A percentile compares a stretch with the other conserved stretches of the same genome.
Conservation (phyloP, 2,113 vertebrate species). For the Polypterus bichir region DNA sequence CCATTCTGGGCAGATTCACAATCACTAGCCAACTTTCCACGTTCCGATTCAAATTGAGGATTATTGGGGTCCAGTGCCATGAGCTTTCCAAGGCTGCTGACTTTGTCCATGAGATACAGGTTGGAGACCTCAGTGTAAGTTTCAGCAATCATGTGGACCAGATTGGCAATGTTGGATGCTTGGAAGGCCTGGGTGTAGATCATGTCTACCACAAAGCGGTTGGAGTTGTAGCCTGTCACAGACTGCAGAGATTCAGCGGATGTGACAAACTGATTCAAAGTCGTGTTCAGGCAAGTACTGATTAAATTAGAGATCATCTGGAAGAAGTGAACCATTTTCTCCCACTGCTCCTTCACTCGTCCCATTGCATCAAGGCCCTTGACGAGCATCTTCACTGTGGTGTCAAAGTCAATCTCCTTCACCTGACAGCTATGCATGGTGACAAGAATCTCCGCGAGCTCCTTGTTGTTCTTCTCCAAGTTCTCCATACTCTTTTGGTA, state of each 20-base stretch:
- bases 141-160: slow-evolving; percentile 33
- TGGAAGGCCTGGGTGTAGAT: slow-evolving; percentile 30
- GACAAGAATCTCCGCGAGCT: slow-evolving; percentile 25
- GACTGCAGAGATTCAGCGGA: neutral
- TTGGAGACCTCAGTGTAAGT: slow-evolving; percentile 29
- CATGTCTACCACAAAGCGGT: slow-evolving; percentile 22
- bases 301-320: slow-evolving; percentile 36
- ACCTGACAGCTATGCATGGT: slow-evolving; percentile 21
- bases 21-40: neutral
- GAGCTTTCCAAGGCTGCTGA: slow-evolving; percentile 27
- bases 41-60: slow-evolving; percentile 7
- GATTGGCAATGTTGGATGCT: slow-evolving; percentile 16
- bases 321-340: slow-evolving; percentile 35
- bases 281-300: slow-evolving; percentile 19
- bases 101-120: slow-evolving; percentile 27
- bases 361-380: slow-evolving; percentile 30
- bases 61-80: slow-evolving; percentile 23
- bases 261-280: slow-evolving; percentile 20
- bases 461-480: slow-evolving; percentile 24
- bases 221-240: slow-evolving; percentile 8
- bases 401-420: slow-evolving; percentile 28
- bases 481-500: slow-evolving; percentile 23
- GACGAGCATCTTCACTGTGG: slow-evolving; percentile 22
- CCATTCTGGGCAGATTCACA: slow-evolving; percentile 16
- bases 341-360: slow-evolving; percentile 29